Evolutionary conservation across 30 jellyfish, hydroid and myxozoan species (phyloP), one percentile per base, ranked within the genome.

Genomic region (Hydractinia symbiolongicarpus): DNA sequence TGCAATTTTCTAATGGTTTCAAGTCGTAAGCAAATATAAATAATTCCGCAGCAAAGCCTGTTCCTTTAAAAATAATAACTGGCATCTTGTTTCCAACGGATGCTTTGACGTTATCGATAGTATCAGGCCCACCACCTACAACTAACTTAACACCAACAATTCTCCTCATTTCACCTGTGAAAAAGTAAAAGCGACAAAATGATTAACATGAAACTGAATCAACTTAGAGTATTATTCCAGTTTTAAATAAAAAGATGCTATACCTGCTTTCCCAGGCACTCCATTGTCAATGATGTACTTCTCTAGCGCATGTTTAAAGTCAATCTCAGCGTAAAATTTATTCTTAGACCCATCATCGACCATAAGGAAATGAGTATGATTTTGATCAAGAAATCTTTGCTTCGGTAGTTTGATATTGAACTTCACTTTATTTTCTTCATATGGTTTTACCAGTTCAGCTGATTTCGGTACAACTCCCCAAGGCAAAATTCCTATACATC

Each of bases 51-150:
- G 74, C 74, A n/a, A n/a, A 51, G 9, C 52, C 40, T 64, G 74
- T 64, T 64, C 74, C 74, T n/a, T 9, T 64, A 64, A 64, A 64
- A 51, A 64, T 44, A 1, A 64, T 64, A 6, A 64, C 74, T 6
- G 74, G 74, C 74, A 64, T 64, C 9, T 13, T 51, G 40, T n/a
- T n/a, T 51, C 40, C 17, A 13, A 64, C 16, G 19, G 74, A n/a
- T 64, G 19, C 8, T 13, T n/a, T n/a, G 17, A 64, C 74, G 40
- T 6, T 7, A 64, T 64, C 74, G 40, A 64, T 64, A 1, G 74
- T 64, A 6, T 9, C 7, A n/a, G 74, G 74, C 40, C 74, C 74
- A 64, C 74, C 74, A 6, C 74, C 74, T n/a, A 64, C 74, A 64
- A 64, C 74, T 13, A 64, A 64, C 17, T 64, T 64, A 44, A 64